Percentiles rank a stretch among this genome's conserved stretches.
These are phyloP conservation scores for Nanorana parkeri DNA, from an alignment of 2,113 vertebrate genomes.

Conservation along the genomic window DNA sequence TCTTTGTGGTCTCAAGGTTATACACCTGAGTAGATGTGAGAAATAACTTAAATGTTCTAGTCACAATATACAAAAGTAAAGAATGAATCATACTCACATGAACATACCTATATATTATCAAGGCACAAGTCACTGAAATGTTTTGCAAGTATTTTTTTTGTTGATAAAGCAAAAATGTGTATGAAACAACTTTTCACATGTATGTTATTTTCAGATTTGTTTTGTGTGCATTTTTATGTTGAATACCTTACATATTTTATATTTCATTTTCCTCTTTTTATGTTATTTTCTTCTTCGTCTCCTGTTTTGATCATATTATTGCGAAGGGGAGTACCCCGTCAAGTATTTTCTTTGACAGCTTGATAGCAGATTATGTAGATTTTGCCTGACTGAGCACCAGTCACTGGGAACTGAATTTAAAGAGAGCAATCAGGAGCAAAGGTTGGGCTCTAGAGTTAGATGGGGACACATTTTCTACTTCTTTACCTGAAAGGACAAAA, in stretches of 20 bases:
- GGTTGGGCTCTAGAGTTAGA: conserved; percentile 65
- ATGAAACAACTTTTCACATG: too few species aligned
- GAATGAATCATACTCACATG: too few species aligned
- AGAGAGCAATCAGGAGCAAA: conserved; percentile 65
- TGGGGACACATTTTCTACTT: conserved; percentile 67
- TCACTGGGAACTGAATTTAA: conserved; percentile 67
- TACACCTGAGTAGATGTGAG: too few species aligned
- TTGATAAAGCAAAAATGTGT: too few species aligned
- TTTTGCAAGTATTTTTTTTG: too few species aligned
- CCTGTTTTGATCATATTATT: conserved; percentile 70
- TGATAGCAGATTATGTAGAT: conserved; percentile 77
- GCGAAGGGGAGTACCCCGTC: conserved; percentile 71
- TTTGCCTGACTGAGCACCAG: conserved; percentile 66
- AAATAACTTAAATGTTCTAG: too few species aligned
- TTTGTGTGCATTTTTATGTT: too few species aligned
- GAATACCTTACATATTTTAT: not conserved
- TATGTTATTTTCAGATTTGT: too few species aligned
- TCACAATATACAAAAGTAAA: too few species aligned
- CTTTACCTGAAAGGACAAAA: conserved; percentile 57
- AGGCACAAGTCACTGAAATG: too few species aligned
- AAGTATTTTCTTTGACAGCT: conserved; percentile 72
- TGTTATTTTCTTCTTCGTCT: conserved; percentile 40
- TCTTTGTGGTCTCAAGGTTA: too few species aligned
- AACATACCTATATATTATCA: too few species aligned
- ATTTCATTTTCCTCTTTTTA: not conserved